These are phyloP conservation scores for Leptinotarsa rubiginosa DNA, from an alignment of 2,888 invertebrate genomes.

Conservation along the genomic window DNA sequence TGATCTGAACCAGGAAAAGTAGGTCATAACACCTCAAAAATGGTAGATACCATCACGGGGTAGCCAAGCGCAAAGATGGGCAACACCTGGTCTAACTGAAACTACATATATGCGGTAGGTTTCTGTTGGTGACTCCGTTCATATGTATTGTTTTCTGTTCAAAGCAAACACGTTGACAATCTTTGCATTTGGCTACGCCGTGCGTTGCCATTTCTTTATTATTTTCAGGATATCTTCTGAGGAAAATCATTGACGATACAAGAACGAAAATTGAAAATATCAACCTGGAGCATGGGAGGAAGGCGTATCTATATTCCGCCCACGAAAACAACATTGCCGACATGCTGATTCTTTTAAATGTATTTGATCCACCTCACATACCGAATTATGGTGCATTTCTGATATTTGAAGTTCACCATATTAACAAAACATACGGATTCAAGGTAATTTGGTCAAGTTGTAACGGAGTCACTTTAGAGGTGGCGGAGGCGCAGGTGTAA, in stretches of 20 bases:
- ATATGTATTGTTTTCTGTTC: neutral
- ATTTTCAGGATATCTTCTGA: constrained; percentile 54
- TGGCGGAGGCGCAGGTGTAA: no score
- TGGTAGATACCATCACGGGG: no score
- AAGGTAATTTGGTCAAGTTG: constrained; percentile 48
- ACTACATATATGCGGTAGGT: no score
- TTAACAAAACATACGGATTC: constrained; percentile 49
- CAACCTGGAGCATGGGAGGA: constrained; percentile 34
- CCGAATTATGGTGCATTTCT: constrained; percentile 61
- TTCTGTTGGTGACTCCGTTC: neutral
- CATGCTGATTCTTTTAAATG: constrained; percentile 64
- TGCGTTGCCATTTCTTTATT: no score
- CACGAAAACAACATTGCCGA: constrained; percentile 70
- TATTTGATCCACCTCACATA: constrained; percentile 65
- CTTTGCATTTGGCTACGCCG: no score
- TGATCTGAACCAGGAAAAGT: no score
- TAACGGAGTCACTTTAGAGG: no score
- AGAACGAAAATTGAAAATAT: constrained; percentile 39
- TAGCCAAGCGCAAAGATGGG: no score
- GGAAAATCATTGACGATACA: constrained; percentile 52
- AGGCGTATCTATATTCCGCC: constrained; percentile 64
- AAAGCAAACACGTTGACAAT: no score
- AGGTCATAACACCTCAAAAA: no score
- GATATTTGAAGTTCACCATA: constrained; percentile 59
- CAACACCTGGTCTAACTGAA: no score